Evolutionary conservation across 2,888 invertebrate species (phyloP).

Genomic region (Apantesis nais): DNA sequence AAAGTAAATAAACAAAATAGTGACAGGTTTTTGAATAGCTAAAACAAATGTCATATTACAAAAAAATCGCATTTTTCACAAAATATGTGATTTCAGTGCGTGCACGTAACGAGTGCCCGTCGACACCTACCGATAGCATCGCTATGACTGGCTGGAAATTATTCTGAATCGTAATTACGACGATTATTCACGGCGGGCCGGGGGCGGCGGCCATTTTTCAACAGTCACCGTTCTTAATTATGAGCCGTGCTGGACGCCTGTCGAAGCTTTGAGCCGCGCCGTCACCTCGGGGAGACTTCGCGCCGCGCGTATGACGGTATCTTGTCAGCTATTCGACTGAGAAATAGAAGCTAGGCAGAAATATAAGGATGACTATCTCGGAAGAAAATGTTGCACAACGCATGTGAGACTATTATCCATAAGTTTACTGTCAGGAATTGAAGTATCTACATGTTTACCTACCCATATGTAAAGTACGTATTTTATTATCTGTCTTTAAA

Average conservation of each 20-base stretch:
- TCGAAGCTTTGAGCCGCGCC: conserved; percentile 85
- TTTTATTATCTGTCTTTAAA: neutral
- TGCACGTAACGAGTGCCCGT: conserved; percentile 84
- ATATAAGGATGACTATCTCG: conserved; percentile 2
- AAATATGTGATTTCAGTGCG: conserved; percentile 64
- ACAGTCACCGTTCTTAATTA: conserved; percentile 86
- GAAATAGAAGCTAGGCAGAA: conserved; percentile 15
- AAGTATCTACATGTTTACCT: neutral
- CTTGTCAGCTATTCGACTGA: conserved; percentile 40
- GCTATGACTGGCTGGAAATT: conserved; percentile 86
- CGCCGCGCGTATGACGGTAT: conserved; percentile 65
- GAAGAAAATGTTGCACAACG: conserved; percentile 4
- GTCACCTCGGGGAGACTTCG: conserved; percentile 80
- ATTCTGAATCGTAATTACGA: conserved; percentile 86
- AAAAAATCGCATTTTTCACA: conserved; percentile 75
- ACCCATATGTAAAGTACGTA: too few relatives aligned
- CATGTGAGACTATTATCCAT: conserved; percentile 6
- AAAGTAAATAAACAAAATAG: conserved; percentile 12
- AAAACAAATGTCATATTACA: conserved; percentile 47
- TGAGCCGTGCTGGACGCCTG: conserved; percentile 84
- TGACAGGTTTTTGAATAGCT: conserved; percentile 34
- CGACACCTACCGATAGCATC: conserved; percentile 85
- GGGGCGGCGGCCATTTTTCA: conserved; percentile 86
- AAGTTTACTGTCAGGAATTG: neutral
- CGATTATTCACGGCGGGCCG: conserved; percentile 86